phyloP scores from a whole-genome alignment of 2,113 vertebrate genomes.

The Menidia beryllina region DNA sequence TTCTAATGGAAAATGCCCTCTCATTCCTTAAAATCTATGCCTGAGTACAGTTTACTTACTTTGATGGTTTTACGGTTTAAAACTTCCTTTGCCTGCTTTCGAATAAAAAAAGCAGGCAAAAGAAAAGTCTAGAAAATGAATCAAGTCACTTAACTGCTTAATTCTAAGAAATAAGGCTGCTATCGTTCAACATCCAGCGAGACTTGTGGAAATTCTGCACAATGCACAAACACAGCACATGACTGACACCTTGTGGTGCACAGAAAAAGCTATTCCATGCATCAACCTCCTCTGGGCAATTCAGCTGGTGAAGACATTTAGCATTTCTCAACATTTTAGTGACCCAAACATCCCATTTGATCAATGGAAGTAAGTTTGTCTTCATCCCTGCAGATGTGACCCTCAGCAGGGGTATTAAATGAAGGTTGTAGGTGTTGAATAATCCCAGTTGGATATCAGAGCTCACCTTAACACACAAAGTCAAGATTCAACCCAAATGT shows the following conservation, averaged over 20 bases:
- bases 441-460: not conserved
- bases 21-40: too few species aligned
- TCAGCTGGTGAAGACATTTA: constrained; percentile 22
- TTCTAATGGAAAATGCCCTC: too few species aligned
- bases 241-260: constrained; percentile 85
- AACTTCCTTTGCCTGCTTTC: too few species aligned
- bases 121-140: constrained; percentile 1
- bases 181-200: constrained; percentile 31
- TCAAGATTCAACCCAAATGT: not conserved
- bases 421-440: not conserved
- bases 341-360: constrained; percentile 4
- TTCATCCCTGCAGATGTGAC: not conserved
- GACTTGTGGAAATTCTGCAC: constrained; percentile 43
- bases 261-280: not conserved
- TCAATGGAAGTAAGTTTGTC: not conserved
- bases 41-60: too few species aligned
- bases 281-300: constrained; percentile 67
- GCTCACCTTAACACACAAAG: not conserved
- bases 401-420: not conserved
- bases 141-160: constrained; percentile 49
- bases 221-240: constrained; percentile 60
- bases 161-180: constrained; percentile 49
- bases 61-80: too few species aligned
- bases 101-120: too few species aligned
- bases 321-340: constrained; percentile 1